Base-by-base conservation (phyloP, 2,113 vertebrate species). In the Phalacrocorax brasilianus region DNA sequence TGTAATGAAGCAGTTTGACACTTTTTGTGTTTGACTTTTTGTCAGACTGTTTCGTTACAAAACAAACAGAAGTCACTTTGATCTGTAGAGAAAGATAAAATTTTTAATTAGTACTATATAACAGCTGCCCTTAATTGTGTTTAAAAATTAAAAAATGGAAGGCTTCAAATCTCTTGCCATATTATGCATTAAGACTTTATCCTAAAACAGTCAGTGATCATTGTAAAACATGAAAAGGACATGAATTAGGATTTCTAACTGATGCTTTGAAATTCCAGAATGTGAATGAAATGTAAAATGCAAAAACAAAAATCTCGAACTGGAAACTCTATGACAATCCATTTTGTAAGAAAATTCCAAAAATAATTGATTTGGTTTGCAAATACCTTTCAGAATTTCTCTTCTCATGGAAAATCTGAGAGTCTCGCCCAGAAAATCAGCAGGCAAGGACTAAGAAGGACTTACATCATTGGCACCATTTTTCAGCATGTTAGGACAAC, bases 31-130 rank as follows among this genome's bases (percentile, higher is more conserved):
- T 95, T 91, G 87, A 94, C 91, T 89, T 95, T 91, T 91, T 93
- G 87, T 96, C 88, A 91, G 74, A 90, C 67, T 79, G 50, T 74
- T 96, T 90, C 67, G 42, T 93, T 96, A 71, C 90, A 96, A 91
- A 89, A 62, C 62, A 96, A 97, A 96, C 75, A 96, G 52, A 87
- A 91, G 82, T 47, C 55, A 63, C 96, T 97, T 96, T 97, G 95
- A 97, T 97, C 91, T 95, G 75, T 50, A 79, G 27, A 90, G 63
- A 88, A 85, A 93, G 90, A 95, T 91, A 91, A 94, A 88, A 76
- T 62, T 93, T 96, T 83, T 40, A 95, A 96, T 97, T 94, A 93
- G 82, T 83, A 85, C 88, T 90, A 26, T 73, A 59, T 91, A 96
- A 83, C 78, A 93, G 78, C 82, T 94, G 82, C 23, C 75, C 27